Evolutionary conservation across 2,888 invertebrate genomes (phyloP).

Genomic region (Cheilosia soror): DNA sequence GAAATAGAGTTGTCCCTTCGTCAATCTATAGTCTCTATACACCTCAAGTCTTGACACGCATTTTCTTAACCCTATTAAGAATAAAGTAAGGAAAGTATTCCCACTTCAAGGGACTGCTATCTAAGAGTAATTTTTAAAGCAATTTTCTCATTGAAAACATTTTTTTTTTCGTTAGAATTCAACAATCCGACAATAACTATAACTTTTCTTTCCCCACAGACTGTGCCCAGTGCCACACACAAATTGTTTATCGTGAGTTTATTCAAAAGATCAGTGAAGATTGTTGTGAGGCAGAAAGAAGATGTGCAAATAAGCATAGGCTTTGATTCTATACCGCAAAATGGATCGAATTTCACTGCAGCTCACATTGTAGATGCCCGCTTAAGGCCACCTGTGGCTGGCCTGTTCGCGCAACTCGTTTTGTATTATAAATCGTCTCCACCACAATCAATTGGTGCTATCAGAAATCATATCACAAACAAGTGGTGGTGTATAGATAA

Average conservation of each 20-base stretch:
- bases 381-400: constrained; percentile 13
- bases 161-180: no score
- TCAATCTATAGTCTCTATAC: no score
- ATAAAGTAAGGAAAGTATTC: no score
- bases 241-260: constrained; percentile 6
- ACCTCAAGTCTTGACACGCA: no score
- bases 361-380: background rate
- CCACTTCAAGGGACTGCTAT: no score
- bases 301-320: constrained; percentile 6
- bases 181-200: no score
- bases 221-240: background rate
- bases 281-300: background rate
- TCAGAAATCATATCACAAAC: constrained; percentile 25
- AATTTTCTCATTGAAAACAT: no score
- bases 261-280: constrained; percentile 21
- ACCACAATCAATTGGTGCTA: constrained; percentile 31
- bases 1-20: no score
- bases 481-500: constrained; percentile 20
- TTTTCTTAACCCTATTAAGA: no score
- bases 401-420: constrained; percentile 3
- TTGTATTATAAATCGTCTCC: constrained; percentile 19
- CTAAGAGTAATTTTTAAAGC: no score
- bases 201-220: background rate
- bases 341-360: constrained; percentile 17
- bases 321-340: constrained; percentile 39